Evolutionary conservation across 2,888 invertebrate genomes (phyloP), one percentile per base, ranked within the genome.

Genomic region (Cephus runcator): DNA sequence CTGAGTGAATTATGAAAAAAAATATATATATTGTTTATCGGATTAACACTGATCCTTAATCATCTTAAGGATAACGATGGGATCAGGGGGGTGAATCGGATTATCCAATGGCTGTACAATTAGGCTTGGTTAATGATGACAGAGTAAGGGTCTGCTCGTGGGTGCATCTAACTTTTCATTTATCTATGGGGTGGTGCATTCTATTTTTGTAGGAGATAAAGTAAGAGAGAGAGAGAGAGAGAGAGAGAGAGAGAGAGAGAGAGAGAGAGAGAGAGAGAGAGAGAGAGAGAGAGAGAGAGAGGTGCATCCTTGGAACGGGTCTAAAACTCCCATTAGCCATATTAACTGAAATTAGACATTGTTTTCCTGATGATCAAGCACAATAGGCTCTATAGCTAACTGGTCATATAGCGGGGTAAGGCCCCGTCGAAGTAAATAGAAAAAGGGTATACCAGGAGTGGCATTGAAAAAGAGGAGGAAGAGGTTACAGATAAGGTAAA

Each of bases 331-430:
- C 86, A 88, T 88, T 88, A 87, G 84, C 78, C 85, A 85, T 84
- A 88, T 88, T 87, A 87, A 87, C 86, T 85, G 86, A 88, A 88
- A 88, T 88, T 88, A 88, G 88, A 88, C 87, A 87, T 88, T 87
- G 88, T 88, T 87, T 81, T 86, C 81, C 83, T 79, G 81, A 34
- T 73, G 35, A 40, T 73, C 73, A 74, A 40, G 73, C 73, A 73
- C 74, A 34, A 74, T 30, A 6, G 74, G 15, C 15, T 12, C n/a
- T n/a, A n/a, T n/a, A 77, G 79, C 83, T 78, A 81, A 74, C 79
- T 73, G 76, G 79, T 73, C 69, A 76, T 76, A 78, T 73, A 36
- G 74, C 40, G 56, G 15, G 9, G 56, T 23, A 56, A 56, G 56
- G 71, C 71, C 71, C 76, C 77, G 35, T n/a, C 74, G 12, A 73